A percentile compares a stretch with the other conserved stretches of the same genome.
These are phyloP conservation scores for Nephotettix cincticeps DNA, from an alignment of 1,140 invertebrate genomes.

Conservation along the genomic window DNA sequence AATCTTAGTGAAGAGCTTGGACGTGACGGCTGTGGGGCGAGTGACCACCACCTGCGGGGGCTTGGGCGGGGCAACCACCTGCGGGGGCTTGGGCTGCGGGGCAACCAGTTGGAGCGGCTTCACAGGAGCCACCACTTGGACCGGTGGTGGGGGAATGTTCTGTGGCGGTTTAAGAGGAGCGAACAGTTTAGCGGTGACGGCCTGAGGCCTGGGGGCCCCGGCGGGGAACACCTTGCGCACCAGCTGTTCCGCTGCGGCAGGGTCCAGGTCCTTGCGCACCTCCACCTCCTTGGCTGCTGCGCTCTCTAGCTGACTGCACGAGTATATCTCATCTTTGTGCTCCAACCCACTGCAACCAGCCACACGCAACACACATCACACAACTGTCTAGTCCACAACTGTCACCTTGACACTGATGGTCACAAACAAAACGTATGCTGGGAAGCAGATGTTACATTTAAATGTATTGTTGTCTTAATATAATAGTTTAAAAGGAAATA, in stretches of 20 bases:
- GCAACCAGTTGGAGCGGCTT: constrained; percentile 42
- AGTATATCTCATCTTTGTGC: constrained; percentile 82
- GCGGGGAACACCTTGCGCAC: constrained; percentile 23
- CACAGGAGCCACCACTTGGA: not conserved
- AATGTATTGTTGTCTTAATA: too few relatives aligned
- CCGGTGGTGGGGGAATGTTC: not conserved
- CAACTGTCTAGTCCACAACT: not conserved
- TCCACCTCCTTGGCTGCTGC: constrained; percentile 9
- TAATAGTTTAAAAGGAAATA: too few relatives aligned
- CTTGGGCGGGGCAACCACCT: not conserved
- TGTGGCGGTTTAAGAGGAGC: too few relatives aligned
- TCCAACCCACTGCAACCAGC: constrained; percentile 78
- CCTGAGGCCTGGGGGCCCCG: not conserved
- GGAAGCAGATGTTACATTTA: too few relatives aligned
- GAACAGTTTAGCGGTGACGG: not conserved
- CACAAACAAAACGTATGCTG: too few relatives aligned
- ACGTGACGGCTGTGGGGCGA: not conserved
- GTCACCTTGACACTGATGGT: not conserved
- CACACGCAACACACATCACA: constrained; percentile 21
- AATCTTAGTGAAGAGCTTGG: constrained; percentile 24
- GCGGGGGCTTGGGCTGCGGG: constrained; percentile 41
- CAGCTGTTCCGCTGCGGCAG: constrained; percentile 39
- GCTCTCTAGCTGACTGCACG: constrained; percentile 62
- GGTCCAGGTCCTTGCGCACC: not conserved
- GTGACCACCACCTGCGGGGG: not conserved